Base-by-base conservation (phyloP, 2,888 invertebrate genomes). In the Aleiodes leptofemur region DNA sequence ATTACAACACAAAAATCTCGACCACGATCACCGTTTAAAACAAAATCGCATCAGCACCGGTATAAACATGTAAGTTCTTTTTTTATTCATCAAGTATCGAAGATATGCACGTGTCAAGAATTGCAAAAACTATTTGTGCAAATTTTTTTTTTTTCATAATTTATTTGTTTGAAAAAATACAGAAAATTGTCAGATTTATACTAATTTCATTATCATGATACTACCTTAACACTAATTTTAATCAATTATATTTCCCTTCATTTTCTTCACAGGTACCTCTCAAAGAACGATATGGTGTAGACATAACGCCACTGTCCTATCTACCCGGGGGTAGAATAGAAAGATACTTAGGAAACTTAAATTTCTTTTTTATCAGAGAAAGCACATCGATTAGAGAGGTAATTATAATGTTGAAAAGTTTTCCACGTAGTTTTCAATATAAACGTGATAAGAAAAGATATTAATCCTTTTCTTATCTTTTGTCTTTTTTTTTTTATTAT, bases 351-450 rank as follows among this genome's bases (percentile, higher is more conserved):
- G 98, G 98, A 79, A 96, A 97, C 87, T 90, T 97, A 79, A 96
- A 98, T 86, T 96, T 98, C 89, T 96, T 98, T 90, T 97, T 98
- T 87, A 98, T 99, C 78, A 91, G 98, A 31, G 98, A 99, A 90
- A 97, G 96, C 77, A 97, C 97, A 0, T 96, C 96, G 11, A 95
- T 98, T 76, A 90, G 97, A 79, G 98, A 98, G 89, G 92, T 92
- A 87, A 81, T 78, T 79, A 70, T 64, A 56, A 38, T 31, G 64
- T 70, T 72, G 50, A 13, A 50, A 16, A 43, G 55, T 9, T 31
- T 70, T 14, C 16, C 11, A 61, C 31, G 64, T 14, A 51, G 23
- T 71, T 51, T 57, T 9, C 23, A 72, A 57, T 38, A 56, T 68
- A 31, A 5, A 48, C 50, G 5, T 23, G 31, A 53, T 53, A 53